Percentiles rank a stretch among this genome's conserved stretches.
Evolutionary conservation across 2,113 vertebrate species (phyloP).

Genomic region (Mustelus asterias): DNA sequence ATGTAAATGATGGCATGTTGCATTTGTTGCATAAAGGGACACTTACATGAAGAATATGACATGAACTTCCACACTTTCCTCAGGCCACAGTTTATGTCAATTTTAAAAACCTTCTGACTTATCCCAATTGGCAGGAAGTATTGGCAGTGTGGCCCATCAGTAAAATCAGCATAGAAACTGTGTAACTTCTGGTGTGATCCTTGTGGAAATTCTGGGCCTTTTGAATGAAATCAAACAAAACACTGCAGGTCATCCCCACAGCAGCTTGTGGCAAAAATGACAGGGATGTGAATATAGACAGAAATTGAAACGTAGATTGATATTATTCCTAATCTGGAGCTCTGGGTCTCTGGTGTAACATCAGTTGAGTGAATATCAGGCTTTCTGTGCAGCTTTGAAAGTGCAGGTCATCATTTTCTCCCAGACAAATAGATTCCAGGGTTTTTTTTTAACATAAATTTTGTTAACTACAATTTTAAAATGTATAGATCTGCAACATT

Average conservation of each 20-base stretch:
- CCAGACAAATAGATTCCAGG: not conserved
- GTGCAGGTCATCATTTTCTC: not conserved
- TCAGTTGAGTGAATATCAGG: not conserved
- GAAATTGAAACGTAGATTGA: slow-evolving; percentile 59
- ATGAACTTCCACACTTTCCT: not conserved
- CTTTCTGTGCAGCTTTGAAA: not conserved
- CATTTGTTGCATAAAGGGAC: not conserved
- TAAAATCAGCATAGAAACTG: not conserved
- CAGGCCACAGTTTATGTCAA: not conserved
- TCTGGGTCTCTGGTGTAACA: not conserved
- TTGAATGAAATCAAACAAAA: slow-evolving; percentile 55
- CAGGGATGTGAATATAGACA: slow-evolving; percentile 60
- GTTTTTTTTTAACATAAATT: not conserved
- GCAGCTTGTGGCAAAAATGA: slow-evolving; percentile 60
- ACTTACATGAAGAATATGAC: not conserved
- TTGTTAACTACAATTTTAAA: not conserved
- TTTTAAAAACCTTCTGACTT: not conserved
- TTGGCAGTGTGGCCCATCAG: not conserved
- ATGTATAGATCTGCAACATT: not conserved
- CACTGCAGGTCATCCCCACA: slow-evolving; percentile 60
- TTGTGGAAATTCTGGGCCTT: not conserved
- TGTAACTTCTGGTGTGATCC: not conserved
- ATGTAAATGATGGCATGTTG: not conserved
- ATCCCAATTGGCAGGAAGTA: not conserved
- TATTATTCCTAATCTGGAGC: not conserved